Base-by-base conservation (phyloP, 2,797 vertebrate species). In the Lithobates pipiens region DNA sequence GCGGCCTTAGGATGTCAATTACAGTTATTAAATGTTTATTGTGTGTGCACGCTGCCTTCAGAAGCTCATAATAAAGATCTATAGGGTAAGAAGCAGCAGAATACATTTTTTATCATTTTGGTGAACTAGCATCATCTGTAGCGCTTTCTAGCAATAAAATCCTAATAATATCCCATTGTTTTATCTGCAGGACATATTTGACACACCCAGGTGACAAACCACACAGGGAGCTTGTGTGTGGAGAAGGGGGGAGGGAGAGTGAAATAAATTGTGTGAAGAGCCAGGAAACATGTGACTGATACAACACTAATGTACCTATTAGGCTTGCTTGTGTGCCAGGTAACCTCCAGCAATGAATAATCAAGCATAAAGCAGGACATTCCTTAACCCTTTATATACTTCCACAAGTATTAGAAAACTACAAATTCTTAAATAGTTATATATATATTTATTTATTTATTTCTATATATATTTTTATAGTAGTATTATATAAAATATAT, bases 271-370 rank as follows among this genome's bases (percentile, higher is more conserved):
- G 54, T 71, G 42, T 61, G 27, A 73, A 73, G 39, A 68, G 21
- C 63, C 71, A 75, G 84, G 44, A 80, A 76, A 63, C 77, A 75
- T 67, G 63, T 80, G 77, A 80, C 61, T n/a, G 10, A 50, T 77
- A 61, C 44, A 76, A 36, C 46, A 72, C 25, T 61, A 84, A 79
- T 68, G 72, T 74, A 74, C 72, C 42, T 76, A 57, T 68, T 29
- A 83, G 0, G 16, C 23, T 39, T 39, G 13, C 65, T 63, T 77
- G 46, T 77, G 46, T 76, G 61, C 71, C 71, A 85, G n/a, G n/a
- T 39, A 42, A 27, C 70, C 61, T 46, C 23, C 1, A 69, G 54
- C n/a, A 73, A 46, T 85, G 16, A 68, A 75, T 83, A 76, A 76
- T 65, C 81, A 61, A 65, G 21, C 36, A 15, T 32, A 65, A 27